Evolutionary conservation across 1,140 invertebrate genomes (phyloP).

Genomic region (Drosophila varians): DNA sequence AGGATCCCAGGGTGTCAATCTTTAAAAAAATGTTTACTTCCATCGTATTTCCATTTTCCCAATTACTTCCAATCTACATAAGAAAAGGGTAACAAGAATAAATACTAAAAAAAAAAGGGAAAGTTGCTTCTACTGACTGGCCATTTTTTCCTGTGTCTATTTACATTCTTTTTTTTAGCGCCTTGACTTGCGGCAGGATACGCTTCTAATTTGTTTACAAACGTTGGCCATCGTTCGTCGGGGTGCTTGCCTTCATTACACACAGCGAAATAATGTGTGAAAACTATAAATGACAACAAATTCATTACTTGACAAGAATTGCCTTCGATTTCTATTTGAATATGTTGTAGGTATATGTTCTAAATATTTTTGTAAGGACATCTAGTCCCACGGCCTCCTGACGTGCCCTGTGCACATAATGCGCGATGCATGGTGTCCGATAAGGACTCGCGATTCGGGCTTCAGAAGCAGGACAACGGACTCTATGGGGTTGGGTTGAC

Average conservation of each 20-base stretch:
- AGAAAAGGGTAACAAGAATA: conserved; percentile 20
- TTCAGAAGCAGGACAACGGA: conserved; percentile 25
- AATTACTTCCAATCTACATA: neutral
- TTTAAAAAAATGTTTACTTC: no score
- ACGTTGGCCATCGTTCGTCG: conserved; percentile 18
- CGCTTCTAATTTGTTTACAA: conserved; percentile 79
- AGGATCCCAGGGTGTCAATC: no score
- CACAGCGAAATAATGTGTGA: neutral
- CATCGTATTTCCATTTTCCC: no score
- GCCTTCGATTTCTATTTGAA: neutral
- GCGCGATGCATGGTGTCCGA: conserved; percentile 64
- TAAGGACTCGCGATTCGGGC: conserved; percentile 40
- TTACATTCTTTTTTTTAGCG: conserved; percentile 41
- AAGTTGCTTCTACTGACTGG: conserved; percentile 50
- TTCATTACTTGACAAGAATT: neutral
- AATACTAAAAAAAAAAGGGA: conserved; percentile 46
- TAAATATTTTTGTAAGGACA: conserved; percentile 1
- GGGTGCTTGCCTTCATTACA: conserved; percentile 14
- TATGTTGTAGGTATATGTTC: neutral
- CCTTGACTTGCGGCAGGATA: conserved; percentile 77
- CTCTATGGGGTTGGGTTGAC: conserved; percentile 30
- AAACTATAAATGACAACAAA: neutral
- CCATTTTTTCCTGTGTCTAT: conserved; percentile 36
- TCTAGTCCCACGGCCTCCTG: conserved; percentile 28
- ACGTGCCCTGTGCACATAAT: conserved; percentile 70